Base-by-base conservation (phyloP, 2,113 vertebrate species). In the Colaptes auratus region DNA sequence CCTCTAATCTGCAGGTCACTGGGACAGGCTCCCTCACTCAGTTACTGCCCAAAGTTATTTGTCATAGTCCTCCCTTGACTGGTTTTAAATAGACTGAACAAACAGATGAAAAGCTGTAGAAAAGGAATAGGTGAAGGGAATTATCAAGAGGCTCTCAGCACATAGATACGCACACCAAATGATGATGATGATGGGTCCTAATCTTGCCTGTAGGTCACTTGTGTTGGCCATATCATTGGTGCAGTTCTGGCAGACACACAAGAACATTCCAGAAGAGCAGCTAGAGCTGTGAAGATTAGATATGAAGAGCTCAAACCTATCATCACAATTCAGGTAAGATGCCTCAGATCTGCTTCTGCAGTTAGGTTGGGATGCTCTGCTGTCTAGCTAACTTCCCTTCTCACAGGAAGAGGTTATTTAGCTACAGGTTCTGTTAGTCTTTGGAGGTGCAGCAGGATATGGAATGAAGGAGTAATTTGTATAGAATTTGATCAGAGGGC, bases 221-320 rank as follows among this genome's bases (percentile, higher is more conserved):
- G 99, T 75, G 96, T 99, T 63, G 99, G 99, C 67, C 99, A 99
- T 35, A 97, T 99, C 92, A 98, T 99, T 0, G 99, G 99, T 6
- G 99, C 98, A 5, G 97, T 99, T 85, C 97, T 99, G 21, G 98
- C 99, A 5, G 98, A 99, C 85, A 99, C 98, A 12, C 98, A 98
- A 86, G 97, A 98, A 56, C 98, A 99, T 18, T 98, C 99, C 35
- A 98, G 99, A 91, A 98, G 98, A 95, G 99, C 99, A 1, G 98
- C 98, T 65, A 99, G 97, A 88, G 97, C 96, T 10, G 98, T 99
- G 59, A 99, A 95, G 96, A 95, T 99, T 77, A 92, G 97, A 52
- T 99, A 99, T 27, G 98, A 99, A 50, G 99, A 99, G n/a, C 97
- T 99, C 65, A 97, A 95, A 66, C 98, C 98, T 48, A 97, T 98